Percentiles rank a stretch among this genome's conserved stretches.
These are phyloP conservation scores for Apotomis betuletana DNA, from an alignment of 2,888 invertebrate genomes.

Conservation along the genomic window DNA sequence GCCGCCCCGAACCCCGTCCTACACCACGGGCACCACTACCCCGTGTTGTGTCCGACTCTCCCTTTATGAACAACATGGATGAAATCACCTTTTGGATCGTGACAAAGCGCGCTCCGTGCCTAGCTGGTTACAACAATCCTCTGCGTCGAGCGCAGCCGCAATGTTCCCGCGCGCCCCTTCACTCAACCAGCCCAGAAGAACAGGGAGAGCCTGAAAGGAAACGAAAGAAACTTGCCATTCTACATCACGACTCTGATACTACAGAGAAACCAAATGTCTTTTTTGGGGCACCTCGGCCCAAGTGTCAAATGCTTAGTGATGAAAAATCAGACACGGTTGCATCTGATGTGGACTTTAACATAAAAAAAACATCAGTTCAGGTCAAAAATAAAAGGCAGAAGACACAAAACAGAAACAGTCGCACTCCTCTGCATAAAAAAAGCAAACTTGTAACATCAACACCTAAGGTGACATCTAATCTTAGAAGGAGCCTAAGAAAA, in stretches of 20 bases:
- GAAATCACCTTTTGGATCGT: conserved; percentile 78
- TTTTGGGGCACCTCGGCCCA: conserved; percentile 64
- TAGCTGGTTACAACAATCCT: conserved; percentile 70
- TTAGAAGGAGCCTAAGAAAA: conserved; percentile 70
- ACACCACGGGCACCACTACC: conserved; percentile 39
- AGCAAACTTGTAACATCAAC: conserved; percentile 71
- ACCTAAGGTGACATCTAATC: conserved; percentile 57
- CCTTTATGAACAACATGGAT: conserved; percentile 78
- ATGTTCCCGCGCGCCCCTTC: conserved; percentile 48
- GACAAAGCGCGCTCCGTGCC: conserved; percentile 77
- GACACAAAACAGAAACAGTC: conserved; percentile 56
- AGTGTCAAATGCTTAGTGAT: conserved; percentile 53
- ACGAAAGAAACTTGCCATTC: conserved; percentile 61
- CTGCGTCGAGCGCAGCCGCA: conserved; percentile 60
- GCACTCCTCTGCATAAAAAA: conserved; percentile 60
- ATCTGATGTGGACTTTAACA: conserved; percentile 71
- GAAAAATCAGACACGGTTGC: conserved; percentile 62
- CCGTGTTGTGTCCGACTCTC: conserved; percentile 48
- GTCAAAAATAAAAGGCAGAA: conserved; percentile 62
- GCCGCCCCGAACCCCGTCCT: conserved; percentile 42
- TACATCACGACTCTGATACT: conserved; percentile 66
- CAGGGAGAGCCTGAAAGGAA: conserved; percentile 50
- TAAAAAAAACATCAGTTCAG: conserved; percentile 63
- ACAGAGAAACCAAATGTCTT: conserved; percentile 65
- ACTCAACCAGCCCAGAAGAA: conserved; percentile 12